phyloP scores from a whole-genome alignment of 2,113 vertebrate genomes.

The Phyllostomus discolor region DNA sequence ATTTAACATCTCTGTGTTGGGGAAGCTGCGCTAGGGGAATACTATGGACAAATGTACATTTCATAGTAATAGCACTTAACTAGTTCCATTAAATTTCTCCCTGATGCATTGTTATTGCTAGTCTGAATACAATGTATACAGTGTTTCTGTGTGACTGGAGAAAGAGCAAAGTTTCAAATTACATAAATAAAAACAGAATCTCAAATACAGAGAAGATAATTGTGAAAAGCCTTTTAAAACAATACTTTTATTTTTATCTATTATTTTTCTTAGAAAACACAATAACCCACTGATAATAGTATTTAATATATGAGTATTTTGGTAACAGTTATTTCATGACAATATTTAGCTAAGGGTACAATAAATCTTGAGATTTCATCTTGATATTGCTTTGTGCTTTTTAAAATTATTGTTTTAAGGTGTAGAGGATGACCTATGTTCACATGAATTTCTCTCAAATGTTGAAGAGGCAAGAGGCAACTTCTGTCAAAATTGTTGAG shows the following conservation, averaged over 20 bases:
- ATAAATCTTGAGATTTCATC: background rate
- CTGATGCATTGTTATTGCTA: background rate
- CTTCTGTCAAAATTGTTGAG: background rate
- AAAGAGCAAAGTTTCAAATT: background rate
- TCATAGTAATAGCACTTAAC: background rate
- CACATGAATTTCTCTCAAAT: background rate
- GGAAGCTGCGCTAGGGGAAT: background rate
- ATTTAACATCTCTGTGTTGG: background rate
- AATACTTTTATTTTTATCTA: background rate
- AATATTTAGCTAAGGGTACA: background rate
- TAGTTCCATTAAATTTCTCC: background rate
- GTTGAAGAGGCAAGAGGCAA: background rate
- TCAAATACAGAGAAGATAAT: background rate
- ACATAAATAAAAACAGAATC: constrained; percentile 21
- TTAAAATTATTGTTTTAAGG: constrained; percentile 1
- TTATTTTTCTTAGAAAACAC: constrained; percentile 23
- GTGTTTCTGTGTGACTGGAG: background rate
- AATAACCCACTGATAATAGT: background rate
- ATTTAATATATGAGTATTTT: background rate
- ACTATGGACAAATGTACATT: background rate
- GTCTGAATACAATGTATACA: background rate
- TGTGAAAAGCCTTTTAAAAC: background rate
- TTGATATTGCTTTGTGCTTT: background rate
- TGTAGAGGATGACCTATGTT: background rate
- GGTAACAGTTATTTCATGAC: background rate